Evolutionary conservation across 30 jellyfish, hydroid and myxozoan genomes (phyloP).

Genomic region (Aurelia sp.): DNA sequence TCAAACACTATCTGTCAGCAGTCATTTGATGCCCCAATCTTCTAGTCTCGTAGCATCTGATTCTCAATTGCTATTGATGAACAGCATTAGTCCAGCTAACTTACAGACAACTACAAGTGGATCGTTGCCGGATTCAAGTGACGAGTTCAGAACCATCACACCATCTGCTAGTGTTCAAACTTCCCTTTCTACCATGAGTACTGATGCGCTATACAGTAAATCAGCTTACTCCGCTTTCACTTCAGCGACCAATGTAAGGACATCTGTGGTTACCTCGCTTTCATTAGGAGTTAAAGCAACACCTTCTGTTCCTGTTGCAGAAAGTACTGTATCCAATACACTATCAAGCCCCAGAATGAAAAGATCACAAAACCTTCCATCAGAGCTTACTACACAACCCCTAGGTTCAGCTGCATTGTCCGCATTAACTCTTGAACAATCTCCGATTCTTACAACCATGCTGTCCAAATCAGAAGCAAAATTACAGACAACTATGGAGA

Average conservation of each 20-base stretch:
- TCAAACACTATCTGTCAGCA: background rate
- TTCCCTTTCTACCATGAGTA: background rate
- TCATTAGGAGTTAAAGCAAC: background rate
- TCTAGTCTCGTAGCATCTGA: background rate
- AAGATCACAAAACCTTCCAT: background rate
- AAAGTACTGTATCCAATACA: background rate
- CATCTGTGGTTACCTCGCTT: background rate
- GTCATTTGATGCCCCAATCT: background rate
- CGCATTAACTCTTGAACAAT: no score
- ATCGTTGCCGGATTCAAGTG: background rate
- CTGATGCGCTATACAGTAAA: background rate
- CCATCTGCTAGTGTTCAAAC: background rate
- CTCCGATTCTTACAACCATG: no score
- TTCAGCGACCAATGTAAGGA: no score
- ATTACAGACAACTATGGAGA: background rate
- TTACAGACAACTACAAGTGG: no score
- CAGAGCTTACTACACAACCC: background rate
- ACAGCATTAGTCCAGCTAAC: no score
- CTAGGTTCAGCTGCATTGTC: no score
- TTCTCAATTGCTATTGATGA: background rate
- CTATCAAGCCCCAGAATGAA: background rate
- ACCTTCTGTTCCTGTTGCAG: background rate
- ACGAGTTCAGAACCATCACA: background rate
- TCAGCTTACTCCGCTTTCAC: no score
- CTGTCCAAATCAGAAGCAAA: no score